Evolutionary conservation across 1,140 invertebrate genomes (phyloP), one percentile per base, ranked within the genome.

Genomic region (Papilio polyxenes): DNA sequence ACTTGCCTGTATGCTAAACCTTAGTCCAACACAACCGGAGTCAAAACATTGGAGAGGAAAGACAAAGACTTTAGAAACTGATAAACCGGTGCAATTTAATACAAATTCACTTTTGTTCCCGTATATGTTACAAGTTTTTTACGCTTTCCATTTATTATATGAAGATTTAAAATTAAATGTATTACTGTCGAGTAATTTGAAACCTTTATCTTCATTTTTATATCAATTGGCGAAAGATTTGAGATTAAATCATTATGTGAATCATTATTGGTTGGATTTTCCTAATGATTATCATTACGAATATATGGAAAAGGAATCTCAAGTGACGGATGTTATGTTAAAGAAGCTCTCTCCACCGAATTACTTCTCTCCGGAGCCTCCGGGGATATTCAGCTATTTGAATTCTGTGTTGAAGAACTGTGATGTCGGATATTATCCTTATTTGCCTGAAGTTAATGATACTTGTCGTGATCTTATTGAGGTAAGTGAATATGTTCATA

Each of bases 91-190:
- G 13, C 94, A 95, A 86, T 95, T 97, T 44, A 97, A 97, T 82
- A 94, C 93, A 1, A 96, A 96, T 83, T 96, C 97, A 2, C 90
- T 96, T 20, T 93, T 99, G 1, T 98, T 98, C 89, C 95, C 96
- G 0, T 96, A 97, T 87, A 95, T 98, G 11, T 95, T 97, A 17
- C 92, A 97, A 48, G 95, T 98, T 44, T 95, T 98, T 65, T 98
- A 97, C 92, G 95, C 97, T 0, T 94, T 99, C 53, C 98, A 99
- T 95, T 94, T 99, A 13, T 94, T 98, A 0, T 99, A 99, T 92
- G 98, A 99, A 95, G 98, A 99, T 89, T 95, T 98, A 1, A 99
- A 99, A 92, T 90, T 99, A 53, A 97, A 98, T 88, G 95, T 96
- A 1, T 93, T 97, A 2, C 95, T 97, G 83, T 95, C 95, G 31